Base-by-base conservation (phyloP, 1,140 invertebrate genomes). In the Drosophila eugracilis region DNA sequence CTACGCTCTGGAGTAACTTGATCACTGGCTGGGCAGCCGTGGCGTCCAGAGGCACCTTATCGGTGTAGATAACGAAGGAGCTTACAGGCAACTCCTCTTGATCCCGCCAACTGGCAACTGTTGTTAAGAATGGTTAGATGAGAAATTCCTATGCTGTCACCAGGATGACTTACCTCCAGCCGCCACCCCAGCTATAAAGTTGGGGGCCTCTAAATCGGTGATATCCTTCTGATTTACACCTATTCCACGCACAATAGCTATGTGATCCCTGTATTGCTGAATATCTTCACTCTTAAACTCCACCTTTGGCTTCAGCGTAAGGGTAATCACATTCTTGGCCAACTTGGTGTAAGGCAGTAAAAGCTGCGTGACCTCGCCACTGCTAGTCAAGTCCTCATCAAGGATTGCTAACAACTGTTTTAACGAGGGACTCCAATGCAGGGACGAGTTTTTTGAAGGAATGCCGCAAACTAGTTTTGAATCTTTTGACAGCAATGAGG, bases 281-380 rank as follows among this genome's bases (percentile, higher is more conserved):
- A 90, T 79, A 37, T 86, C 63, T 39, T 91, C 90, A 21, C 90
- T 90, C 32, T 91, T 91, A 39, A 79, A 91, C 1, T 90, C 86
- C 5, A 91, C 73, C 63, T 91, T 91, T 7, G 84, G 69, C 42
- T 86, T 90, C 1, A 91, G 30, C 1, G 84, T 85, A 1, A 91
- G 48, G 1, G 90, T 91, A 2, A 91, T 19, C 3, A 90, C 88
- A 3, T 78, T 60, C 28, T 90, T 78, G 2, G 90, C 80, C 48
- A 65, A 10, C 26, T 86, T 55, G 0, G 70, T 72, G 26, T 83
- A 90, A 9, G 84, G 78, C 37, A 86, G 26, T 0, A 91, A 48
- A 1, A 91, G 52, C 22, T 91, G 75, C 3, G 78, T 55, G 0
- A 91, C 24, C 53, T 90, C 90, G 1, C 90, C 86, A 47, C 90